Percentiles rank a stretch among this genome's conserved stretches.
Conservation (phyloP, 2,888 invertebrate genomes). For the Oligia strigilis region DNA sequence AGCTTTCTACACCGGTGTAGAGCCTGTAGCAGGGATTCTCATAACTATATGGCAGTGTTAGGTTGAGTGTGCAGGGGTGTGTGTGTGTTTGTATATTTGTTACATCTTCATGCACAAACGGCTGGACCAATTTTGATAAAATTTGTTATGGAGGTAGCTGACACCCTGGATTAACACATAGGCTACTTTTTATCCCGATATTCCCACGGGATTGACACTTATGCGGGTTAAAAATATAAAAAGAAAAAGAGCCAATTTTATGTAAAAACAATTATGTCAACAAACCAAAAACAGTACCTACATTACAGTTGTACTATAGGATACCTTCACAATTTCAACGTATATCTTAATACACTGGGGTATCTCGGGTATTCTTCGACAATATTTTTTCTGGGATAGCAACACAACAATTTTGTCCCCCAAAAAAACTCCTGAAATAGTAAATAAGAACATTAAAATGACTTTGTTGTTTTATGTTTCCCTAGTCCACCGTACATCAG, state of each 20-base stretch:
- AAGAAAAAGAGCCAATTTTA: too few relatives aligned
- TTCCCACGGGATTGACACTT: too few relatives aligned
- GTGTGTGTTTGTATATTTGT: too few relatives aligned
- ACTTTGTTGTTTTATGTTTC: slow-evolving; percentile 52
- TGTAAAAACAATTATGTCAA: not conserved
- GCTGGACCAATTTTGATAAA: too few relatives aligned
- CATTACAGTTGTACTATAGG: not conserved
- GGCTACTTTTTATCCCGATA: too few relatives aligned
- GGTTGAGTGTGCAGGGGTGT: too few relatives aligned
- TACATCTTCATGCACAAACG: too few relatives aligned
- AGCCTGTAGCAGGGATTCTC: not conserved
- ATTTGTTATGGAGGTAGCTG: too few relatives aligned
- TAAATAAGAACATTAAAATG: slow-evolving; percentile 53
- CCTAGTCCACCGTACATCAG: slow-evolving; percentile 56
- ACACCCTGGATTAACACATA: too few relatives aligned
- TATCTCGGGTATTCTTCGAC: not conserved
- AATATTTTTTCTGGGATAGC: not conserved
- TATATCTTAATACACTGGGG: not conserved
- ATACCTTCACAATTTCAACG: not conserved
- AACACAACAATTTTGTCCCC: slow-evolving; percentile 1
- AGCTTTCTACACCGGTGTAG: not conserved
- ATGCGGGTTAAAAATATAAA: too few relatives aligned
- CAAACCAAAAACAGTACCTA: not conserved
- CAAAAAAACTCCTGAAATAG: slow-evolving; percentile 31
- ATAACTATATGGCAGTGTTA: not conserved